Percentiles rank a stretch among this genome's conserved stretches.
Conservation (phyloP, 2,888 invertebrate genomes). For the Diaphora mendica region DNA sequence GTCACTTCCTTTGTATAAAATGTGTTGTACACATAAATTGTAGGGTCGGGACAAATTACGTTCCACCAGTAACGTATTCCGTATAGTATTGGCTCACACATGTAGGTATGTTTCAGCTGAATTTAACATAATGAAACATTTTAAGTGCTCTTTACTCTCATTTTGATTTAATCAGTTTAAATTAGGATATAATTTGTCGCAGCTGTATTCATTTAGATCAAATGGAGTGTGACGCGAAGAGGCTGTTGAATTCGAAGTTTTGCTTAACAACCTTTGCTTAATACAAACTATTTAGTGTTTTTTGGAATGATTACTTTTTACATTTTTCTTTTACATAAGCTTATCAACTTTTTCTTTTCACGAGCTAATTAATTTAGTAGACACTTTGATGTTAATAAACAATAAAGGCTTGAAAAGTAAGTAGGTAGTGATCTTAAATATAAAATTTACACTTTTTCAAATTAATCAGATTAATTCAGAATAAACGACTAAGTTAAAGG, state of each 20-base stretch:
- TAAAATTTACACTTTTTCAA: neutral
- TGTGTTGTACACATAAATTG: slow-evolving; percentile 79
- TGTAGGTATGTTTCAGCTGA: slow-evolving; percentile 69
- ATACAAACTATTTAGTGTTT: too few species aligned
- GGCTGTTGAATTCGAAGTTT: slow-evolving; percentile 18
- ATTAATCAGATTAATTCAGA: neutral
- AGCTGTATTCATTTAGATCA: slow-evolving; percentile 43
- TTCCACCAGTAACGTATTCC: slow-evolving; percentile 75
- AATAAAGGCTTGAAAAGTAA: neutral
- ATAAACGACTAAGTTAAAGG: neutral
- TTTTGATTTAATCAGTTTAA: slow-evolving; percentile 73
- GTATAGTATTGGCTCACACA: slow-evolving; percentile 65
- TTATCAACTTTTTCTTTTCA: neutral
- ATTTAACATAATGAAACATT: slow-evolving; percentile 76
- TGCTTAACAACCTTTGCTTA: slow-evolving; percentile 16
- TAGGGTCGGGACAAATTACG: slow-evolving; percentile 79
- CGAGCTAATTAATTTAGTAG: slow-evolving; percentile 19
- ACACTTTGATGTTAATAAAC: neutral
- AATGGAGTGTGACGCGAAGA: too few species aligned
- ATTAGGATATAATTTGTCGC: slow-evolving; percentile 63
- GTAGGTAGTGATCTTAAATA: neutral
- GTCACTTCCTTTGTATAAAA: slow-evolving; percentile 72
- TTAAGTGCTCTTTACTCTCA: slow-evolving; percentile 64
- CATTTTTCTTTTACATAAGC: neutral
- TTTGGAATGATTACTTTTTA: slow-evolving; percentile 22